phyloP scores from a whole-genome alignment of 2,797 vertebrate species.

The Odontamblyopus rebecca region DNA sequence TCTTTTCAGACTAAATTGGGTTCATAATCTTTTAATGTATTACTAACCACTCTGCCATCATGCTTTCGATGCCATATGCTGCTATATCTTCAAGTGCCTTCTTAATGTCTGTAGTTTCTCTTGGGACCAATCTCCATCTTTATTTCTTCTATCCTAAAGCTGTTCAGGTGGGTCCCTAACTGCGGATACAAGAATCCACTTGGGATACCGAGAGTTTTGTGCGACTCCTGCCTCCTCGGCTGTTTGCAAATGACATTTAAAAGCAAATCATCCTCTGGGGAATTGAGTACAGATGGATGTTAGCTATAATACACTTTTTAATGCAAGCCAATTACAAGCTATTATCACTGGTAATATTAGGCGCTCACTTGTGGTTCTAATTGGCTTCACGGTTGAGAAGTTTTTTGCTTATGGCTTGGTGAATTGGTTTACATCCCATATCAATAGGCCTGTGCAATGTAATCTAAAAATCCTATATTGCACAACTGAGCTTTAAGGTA shows the following conservation, averaged over 20 bases:
- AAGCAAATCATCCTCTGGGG: slow-evolving; percentile 22
- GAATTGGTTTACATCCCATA: slow-evolving; percentile 18
- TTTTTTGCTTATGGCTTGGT: neutral
- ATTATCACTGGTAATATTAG: slow-evolving; percentile 18
- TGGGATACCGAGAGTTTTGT: neutral
- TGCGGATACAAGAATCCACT: neutral
- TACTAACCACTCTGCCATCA: neutral
- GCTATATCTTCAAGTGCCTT: neutral
- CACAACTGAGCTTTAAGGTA: too few species aligned
- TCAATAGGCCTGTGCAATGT: slow-evolving; percentile 13
- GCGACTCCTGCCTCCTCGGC: neutral
- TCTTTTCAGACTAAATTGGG: neutral
- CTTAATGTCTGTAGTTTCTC: neutral
- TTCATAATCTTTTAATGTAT: neutral
- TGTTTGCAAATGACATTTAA: slow-evolving; percentile 11
- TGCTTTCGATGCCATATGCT: neutral
- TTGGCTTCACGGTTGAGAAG: slow-evolving; percentile 8
- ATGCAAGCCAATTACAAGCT: slow-evolving; percentile 23
- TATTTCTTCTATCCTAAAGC: slow-evolving; percentile 4
- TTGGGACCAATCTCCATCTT: neutral
- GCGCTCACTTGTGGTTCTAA: slow-evolving; percentile 14
- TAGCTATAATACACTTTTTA: slow-evolving; percentile 26
- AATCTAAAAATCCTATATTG: too few species aligned
- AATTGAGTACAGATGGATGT: slow-evolving; percentile 38
- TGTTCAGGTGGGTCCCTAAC: slow-evolving; percentile 9